These are phyloP conservation scores for Nyctereutes procyonoides DNA, from an alignment of 2,113 vertebrate genomes.

Conservation along the genomic window DNA sequence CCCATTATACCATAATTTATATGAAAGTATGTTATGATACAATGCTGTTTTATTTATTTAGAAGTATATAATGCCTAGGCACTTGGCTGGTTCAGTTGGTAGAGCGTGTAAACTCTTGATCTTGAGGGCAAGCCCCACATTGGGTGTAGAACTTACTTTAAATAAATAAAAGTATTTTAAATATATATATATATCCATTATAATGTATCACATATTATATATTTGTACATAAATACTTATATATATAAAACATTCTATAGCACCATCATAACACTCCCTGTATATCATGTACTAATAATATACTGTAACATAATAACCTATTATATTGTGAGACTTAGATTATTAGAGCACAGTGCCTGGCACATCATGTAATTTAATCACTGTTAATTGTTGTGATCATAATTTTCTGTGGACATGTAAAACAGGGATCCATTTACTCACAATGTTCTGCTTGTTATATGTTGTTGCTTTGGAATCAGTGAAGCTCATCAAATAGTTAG, in stretches of 20 bases:
- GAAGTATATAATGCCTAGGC: neutral
- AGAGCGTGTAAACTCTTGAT: neutral
- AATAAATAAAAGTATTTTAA: neutral
- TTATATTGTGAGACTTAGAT: neutral
- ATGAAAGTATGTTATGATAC: neutral
- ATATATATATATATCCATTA: neutral
- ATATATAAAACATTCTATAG: neutral
- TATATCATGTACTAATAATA: neutral
- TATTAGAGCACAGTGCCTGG: neutral
- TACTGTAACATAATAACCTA: neutral
- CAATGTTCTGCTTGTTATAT: neutral
- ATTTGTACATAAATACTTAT: neutral
- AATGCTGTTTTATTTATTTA: neutral
- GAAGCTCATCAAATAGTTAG: slow-evolving; percentile 41
- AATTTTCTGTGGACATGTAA: neutral
- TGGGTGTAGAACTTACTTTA: neutral
- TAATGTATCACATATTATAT: neutral
- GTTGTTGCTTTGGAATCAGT: slow-evolving; percentile 30
- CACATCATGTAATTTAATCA: neutral
- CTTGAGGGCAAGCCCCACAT: neutral
- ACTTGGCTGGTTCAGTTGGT: neutral
- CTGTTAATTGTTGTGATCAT: neutral
- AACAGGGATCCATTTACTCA: neutral
- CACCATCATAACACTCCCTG: neutral
- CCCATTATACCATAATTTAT: neutral